Base-by-base conservation (phyloP, 2,797 vertebrate genomes). In the Gymnothorax javanicus region DNA sequence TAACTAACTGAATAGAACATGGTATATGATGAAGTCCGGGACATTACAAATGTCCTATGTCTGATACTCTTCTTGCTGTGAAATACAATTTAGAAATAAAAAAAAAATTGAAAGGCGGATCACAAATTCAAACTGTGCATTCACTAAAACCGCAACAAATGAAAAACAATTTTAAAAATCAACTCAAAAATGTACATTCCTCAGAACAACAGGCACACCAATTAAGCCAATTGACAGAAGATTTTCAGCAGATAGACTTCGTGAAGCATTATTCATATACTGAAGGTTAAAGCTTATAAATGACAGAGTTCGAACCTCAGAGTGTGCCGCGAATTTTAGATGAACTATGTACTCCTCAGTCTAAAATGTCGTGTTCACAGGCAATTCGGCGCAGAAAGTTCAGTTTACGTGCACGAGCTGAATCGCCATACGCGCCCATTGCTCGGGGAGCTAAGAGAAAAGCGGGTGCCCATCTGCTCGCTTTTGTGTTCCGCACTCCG, bases 401-500 rank as follows among this genome's bases (percentile, higher is more conserved):
- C 82, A 43, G 25, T 89, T 86, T 82, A 62, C 83, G 88, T 88
- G 88, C 87, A 92, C 93, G 75, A 20, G 75, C n/a, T 52, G 75
- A 79, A n/a, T n/a, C 50, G 94, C 93, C 93, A 23, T 52, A 84
- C 84, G 84, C 82, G 93, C 93, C 91, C 92, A 91, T 91, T 33
- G 83, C 93, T 91, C 93, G 90, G 90, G 84, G 90, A 91, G 89
- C 90, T 85, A 1, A 91, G 92, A 92, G 93, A 94, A 95, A 94
- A 93, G 93, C 92, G 93, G 93, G 88, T 92, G 95, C 95, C 97
- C 97, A 97, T 98, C 97, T 98, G 97, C 95, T 95, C 93, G 91
- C 94, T 93, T 96, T 95, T 95, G 95, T 94, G 94, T 96, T 94
- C 93, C 91, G 92, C 95, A 95, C 96, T 94, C 94, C 95, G 94